phyloP scores from a whole-genome alignment of 2,113 vertebrate species.

The Siniperca knerii region DNA sequence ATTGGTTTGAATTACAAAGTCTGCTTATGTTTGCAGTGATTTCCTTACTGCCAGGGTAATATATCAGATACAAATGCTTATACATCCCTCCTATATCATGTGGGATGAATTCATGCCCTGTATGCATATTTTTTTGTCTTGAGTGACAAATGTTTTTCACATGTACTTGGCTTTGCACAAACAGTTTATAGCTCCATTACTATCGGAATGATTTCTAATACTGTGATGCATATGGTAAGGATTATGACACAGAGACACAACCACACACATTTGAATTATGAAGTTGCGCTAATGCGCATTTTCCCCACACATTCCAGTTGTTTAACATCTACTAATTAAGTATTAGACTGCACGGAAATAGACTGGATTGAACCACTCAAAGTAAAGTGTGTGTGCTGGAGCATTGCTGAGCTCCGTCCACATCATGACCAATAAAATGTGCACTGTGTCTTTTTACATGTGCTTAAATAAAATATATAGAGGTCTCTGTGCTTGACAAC shows the following conservation, averaged over 20 bases:
- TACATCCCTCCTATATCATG: constrained; percentile 44
- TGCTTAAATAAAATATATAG: constrained; percentile 24
- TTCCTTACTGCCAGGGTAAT: constrained; percentile 37
- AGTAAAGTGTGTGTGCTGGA: constrained; percentile 19
- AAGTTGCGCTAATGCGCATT: constrained; percentile 32
- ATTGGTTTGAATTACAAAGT: constrained; percentile 70
- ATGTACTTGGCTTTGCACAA: constrained; percentile 62
- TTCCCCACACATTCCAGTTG: constrained; percentile 48
- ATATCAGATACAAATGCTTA: constrained; percentile 51
- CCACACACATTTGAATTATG: constrained; percentile 50
- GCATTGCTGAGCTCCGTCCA: neutral
- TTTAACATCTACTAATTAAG: constrained; percentile 50
- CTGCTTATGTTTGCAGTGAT: constrained; percentile 58
- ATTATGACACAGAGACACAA: constrained; percentile 59
- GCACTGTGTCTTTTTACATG: constrained; percentile 1
- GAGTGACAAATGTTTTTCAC: constrained; percentile 68
- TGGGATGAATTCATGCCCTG: constrained; percentile 44
- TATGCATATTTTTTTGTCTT: constrained; percentile 54
- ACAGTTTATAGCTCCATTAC: constrained; percentile 69
- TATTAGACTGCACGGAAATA: constrained; percentile 24
- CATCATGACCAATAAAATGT: constrained; percentile 28
- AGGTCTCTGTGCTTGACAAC: constrained; percentile 62
- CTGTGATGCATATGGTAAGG: constrained; percentile 63
- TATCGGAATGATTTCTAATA: constrained; percentile 55
- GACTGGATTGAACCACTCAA: constrained; percentile 18